phyloP scores from a whole-genome alignment of 2,797 vertebrate species.

The Neoniphon sammara region DNA sequence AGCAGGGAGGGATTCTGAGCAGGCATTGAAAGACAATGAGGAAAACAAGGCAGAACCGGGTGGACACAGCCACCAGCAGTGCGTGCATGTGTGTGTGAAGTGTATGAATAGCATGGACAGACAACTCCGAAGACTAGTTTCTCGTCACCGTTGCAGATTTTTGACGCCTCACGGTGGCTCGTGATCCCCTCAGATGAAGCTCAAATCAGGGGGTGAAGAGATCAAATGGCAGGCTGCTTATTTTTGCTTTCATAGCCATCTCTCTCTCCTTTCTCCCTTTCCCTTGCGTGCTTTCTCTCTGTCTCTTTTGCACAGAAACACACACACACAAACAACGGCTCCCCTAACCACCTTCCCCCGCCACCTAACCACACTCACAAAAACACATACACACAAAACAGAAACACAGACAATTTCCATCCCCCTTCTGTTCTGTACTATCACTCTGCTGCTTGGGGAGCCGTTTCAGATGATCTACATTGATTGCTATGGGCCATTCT shows the following conservation, averaged over 20 bases:
- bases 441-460: constrained; percentile 69
- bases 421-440: constrained; percentile 54
- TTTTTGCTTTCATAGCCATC: constrained; percentile 39
- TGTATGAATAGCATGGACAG: not conserved
- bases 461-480: constrained; percentile 78
- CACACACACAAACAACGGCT: not conserved
- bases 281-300: constrained; percentile 22
- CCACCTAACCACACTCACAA: not conserved
- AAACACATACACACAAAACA: constrained; percentile 29
- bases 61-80: constrained; percentile 23
- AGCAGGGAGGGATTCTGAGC: constrained; percentile 35
- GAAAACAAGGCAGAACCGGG: constrained; percentile 28
- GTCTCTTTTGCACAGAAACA: constrained; percentile 45
- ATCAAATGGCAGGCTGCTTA: constrained; percentile 55
- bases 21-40: constrained; percentile 47
- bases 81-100: constrained; percentile 16
- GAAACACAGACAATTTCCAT: constrained; percentile 58
- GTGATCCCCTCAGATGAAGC: constrained; percentile 33
- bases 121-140: constrained; percentile 16
- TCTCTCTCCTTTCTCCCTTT: constrained; percentile 12
- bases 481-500: constrained; percentile 79
- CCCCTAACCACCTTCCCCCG: too few species aligned
- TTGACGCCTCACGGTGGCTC: constrained; percentile 12
- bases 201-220: constrained; percentile 27
- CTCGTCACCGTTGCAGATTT: constrained; percentile 18